Percentiles rank a stretch among this genome's conserved stretches.
Conservation (phyloP, 2,888 invertebrate species). For the Aproaerema taeniolella region DNA sequence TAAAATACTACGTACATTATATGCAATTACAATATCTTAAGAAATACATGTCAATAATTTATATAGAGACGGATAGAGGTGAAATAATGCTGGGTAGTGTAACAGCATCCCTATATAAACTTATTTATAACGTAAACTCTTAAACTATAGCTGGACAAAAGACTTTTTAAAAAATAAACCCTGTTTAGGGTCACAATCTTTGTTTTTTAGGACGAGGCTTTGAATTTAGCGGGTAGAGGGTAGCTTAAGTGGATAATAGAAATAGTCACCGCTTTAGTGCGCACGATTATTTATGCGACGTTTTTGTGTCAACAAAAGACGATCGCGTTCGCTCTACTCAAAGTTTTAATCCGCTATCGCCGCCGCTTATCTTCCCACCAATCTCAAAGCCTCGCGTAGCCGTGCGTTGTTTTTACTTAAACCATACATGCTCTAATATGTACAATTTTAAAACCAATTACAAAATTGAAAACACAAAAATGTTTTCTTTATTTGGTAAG, state of each 20-base stretch:
- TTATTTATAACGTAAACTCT: constrained; percentile 21
- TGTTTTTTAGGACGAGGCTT: constrained; percentile 28
- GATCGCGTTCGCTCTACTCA: not conserved
- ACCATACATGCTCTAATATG: constrained; percentile 47
- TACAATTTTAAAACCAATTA: constrained; percentile 63
- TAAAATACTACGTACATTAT: constrained; percentile 74
- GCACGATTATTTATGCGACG: not conserved
- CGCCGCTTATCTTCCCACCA: not conserved
- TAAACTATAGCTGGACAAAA: constrained; percentile 57
- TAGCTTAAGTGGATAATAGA: too few relatives aligned
- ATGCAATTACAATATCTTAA: constrained; percentile 68
- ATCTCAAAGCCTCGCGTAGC: not conserved
- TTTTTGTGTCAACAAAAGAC: not conserved
- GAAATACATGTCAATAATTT: constrained; percentile 69
- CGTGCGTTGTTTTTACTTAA: constrained; percentile 36
- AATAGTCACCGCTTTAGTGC: too few relatives aligned
- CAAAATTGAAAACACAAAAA: constrained; percentile 46
- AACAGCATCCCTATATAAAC: constrained; percentile 25
- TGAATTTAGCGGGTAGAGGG: not conserved
- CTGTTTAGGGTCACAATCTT: constrained; percentile 39
- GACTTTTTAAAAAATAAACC: constrained; percentile 53
- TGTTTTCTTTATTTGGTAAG: constrained; percentile 62
- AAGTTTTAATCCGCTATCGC: not conserved
- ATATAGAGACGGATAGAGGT: constrained; percentile 64
- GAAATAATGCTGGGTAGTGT: constrained; percentile 32